Evolutionary conservation across 2,113 vertebrate species (phyloP).

Genomic region (Oreochromis tanganicae): DNA sequence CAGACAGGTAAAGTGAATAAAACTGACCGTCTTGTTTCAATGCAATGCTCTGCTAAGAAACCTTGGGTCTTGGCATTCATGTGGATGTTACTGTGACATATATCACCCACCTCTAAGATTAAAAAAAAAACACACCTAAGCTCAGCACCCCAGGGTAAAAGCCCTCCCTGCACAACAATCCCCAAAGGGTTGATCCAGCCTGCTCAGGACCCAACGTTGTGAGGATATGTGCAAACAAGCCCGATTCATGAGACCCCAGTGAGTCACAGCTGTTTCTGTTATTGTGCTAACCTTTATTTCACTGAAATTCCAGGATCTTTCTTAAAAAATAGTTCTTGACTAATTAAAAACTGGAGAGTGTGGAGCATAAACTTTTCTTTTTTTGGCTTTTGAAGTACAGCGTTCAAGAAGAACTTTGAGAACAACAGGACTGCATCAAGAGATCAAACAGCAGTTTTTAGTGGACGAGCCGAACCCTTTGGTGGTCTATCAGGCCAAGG

Average conservation of each 20-base stretch:
- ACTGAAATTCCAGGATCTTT: background rate
- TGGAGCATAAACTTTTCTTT: background rate
- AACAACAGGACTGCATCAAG: background rate
- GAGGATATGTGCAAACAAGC: background rate
- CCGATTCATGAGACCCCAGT: background rate
- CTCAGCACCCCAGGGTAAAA: background rate
- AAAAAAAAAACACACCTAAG: background rate
- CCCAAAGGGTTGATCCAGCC: background rate
- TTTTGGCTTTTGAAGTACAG: background rate
- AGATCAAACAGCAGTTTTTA: background rate
- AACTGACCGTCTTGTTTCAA: background rate
- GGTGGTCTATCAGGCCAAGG: background rate
- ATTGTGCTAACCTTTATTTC: background rate
- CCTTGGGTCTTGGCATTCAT: background rate
- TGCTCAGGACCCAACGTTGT: background rate
- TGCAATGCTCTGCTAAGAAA: background rate
- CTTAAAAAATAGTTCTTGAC: background rate
- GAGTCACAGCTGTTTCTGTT: background rate
- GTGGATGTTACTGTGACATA: background rate
- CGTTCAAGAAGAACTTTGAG: background rate
- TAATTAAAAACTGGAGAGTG: background rate
- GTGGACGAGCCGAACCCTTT: background rate
- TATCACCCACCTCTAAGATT: background rate
- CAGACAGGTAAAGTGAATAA: background rate
- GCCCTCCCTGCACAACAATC: background rate